Evolutionary conservation across 1,140 invertebrate genomes (phyloP).

Genomic region (Heliconius himera): DNA sequence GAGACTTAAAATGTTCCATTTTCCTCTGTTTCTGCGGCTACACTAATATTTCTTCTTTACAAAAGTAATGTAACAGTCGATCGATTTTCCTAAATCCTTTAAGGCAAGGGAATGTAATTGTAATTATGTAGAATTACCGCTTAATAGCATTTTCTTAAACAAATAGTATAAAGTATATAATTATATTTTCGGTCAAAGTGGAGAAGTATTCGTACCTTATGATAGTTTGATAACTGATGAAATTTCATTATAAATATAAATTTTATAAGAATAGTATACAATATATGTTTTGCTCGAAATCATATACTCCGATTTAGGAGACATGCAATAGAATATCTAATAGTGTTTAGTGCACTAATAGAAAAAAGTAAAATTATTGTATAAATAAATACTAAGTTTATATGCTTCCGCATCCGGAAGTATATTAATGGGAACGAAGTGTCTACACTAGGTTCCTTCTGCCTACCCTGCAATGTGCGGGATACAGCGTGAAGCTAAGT

Average conservation of each 20-base stretch:
- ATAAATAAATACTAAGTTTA: background rate
- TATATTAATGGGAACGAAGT: no score
- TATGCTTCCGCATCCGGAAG: no score
- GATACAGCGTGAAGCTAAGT: no score
- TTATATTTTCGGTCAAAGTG: background rate
- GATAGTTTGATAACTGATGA: background rate
- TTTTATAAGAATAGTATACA: background rate
- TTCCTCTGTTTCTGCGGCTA: background rate
- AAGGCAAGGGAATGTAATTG: background rate
- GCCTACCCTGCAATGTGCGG: no score
- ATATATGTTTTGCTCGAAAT: no score
- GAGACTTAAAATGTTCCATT: slow-evolving; percentile 13
- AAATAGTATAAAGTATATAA: background rate
- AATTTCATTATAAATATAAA: background rate
- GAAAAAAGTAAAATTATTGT: background rate
- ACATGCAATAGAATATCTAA: no score
- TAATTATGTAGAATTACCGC: background rate
- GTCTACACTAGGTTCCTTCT: no score
- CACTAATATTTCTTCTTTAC: slow-evolving; percentile 8
- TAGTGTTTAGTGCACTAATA: no score
- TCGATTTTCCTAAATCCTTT: background rate
- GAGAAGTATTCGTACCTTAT: background rate
- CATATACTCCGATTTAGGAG: no score
- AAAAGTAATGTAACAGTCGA: background rate
- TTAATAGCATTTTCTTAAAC: background rate